These are phyloP conservation scores for Drosophila eohydei DNA, from an alignment of 2,888 invertebrate genomes.

Conservation along the genomic window DNA sequence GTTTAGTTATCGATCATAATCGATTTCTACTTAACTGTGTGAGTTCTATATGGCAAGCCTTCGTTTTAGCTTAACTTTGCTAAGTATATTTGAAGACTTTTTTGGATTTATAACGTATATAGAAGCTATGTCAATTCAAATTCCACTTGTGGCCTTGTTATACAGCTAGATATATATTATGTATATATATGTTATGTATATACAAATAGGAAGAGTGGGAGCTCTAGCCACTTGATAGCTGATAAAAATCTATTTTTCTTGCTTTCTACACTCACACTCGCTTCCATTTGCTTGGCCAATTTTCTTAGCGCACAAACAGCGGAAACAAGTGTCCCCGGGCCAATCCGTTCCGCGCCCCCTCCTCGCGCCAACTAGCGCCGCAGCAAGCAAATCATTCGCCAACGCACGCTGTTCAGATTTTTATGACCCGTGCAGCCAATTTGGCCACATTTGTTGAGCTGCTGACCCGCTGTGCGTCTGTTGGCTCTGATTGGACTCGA, in stretches of 20 bases:
- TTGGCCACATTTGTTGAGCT: constrained; percentile 51
- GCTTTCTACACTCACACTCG: background rate
- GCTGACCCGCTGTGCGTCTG: constrained; percentile 32
- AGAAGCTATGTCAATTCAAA: background rate
- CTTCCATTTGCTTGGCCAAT: constrained; percentile 4
- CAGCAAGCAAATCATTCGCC: background rate
- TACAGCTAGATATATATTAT: background rate
- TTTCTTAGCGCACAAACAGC: constrained; percentile 8
- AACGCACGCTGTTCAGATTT: constrained; percentile 31
- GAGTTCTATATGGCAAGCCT: background rate
- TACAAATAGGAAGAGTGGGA: background rate
- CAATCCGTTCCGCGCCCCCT: background rate
- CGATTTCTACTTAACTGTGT: background rate
- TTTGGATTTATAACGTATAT: background rate
- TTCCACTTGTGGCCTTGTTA: background rate
- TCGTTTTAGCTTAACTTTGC: background rate
- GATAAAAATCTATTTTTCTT: constrained; percentile 4
- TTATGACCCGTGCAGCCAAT: constrained; percentile 53
- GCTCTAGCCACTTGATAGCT: background rate
- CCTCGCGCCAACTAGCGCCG: too few relatives aligned
- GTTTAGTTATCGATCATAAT: background rate
- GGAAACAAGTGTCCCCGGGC: background rate
- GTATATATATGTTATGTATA: background rate
- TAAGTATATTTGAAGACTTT: background rate
- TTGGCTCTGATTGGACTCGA: constrained; percentile 40